phyloP scores from a whole-genome alignment of 2,113 vertebrate genomes.

The Corvus moneduloides region DNA sequence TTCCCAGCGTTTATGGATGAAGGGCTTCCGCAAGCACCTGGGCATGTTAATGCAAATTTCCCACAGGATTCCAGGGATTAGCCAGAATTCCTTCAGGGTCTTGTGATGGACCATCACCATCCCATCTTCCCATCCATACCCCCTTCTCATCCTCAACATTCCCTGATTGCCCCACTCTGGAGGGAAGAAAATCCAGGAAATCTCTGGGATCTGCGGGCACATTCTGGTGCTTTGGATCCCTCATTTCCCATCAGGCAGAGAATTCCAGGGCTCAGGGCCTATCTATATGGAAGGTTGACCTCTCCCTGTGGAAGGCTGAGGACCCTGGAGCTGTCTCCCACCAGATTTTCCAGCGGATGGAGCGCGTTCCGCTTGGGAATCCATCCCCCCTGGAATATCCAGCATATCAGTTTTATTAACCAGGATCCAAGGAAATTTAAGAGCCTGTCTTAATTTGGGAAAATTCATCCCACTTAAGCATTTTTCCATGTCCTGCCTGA shows the following conservation, averaged over 20 bases:
- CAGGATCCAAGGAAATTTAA: slow-evolving; percentile 34
- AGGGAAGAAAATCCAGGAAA: background rate
- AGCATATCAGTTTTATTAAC: slow-evolving; percentile 31
- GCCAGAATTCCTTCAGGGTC: background rate
- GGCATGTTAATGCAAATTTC: background rate
- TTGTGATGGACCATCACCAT: too few relatives aligned
- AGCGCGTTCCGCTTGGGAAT: background rate
- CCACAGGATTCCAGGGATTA: background rate
- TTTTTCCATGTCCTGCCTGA: slow-evolving; percentile 31
- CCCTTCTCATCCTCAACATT: background rate
- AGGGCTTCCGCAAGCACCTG: background rate
- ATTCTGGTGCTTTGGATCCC: background rate
- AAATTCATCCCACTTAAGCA: background rate
- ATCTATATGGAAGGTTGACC: background rate
- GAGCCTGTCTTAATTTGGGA: background rate
- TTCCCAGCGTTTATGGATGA: background rate
- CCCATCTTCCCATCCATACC: too few relatives aligned
- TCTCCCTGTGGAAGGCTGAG: background rate
- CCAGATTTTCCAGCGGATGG: background rate
- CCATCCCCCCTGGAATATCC: background rate
- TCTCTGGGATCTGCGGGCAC: background rate
- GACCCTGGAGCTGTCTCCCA: too few relatives aligned
- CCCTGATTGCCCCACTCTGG: fast-evolving
- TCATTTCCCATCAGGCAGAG: background rate
- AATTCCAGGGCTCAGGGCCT: background rate